Evolutionary conservation across 2,797 vertebrate species (phyloP), one percentile per base, ranked within the genome.

Genomic region (Triplophysa bombifrons): DNA sequence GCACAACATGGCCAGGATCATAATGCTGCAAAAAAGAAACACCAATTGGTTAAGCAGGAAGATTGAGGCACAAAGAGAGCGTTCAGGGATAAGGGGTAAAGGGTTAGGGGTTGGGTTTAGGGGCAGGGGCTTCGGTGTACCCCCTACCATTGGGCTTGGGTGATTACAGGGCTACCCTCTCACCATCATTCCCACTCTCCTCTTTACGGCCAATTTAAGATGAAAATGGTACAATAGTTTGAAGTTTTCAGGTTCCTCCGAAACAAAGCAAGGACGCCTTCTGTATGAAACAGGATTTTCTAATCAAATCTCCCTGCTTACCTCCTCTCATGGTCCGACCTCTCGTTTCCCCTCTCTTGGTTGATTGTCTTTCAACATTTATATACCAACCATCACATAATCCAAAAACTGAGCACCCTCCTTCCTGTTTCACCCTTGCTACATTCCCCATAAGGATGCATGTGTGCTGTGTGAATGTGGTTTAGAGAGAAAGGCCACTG

Each of bases 1-100:
- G 96, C 98, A 99, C 97, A 99, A 99, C 97, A 99, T 98, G 96
- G 96, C 96, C 97, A 96, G 96, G 97, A 95, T 98, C 96, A 99
- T 95, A 98, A 96, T 90, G 95, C 97, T 98, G 97, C 97, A 99
- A 99, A 98, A 99, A 98, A 98, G 96, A 99, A 98, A 99, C 95
- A 99, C 94, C 96, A 97, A 93, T 97, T 96, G 97, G 96, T 99
- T 99, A 99, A 98, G 96, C 94, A 97, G 95, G 95, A 96, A 97
- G 95, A 96, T 95, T 95, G 86, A 96, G 94, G 94, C 94, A 92
- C 93, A 94, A 91, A 95, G 95, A 95, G 90, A 92, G 89, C 89
- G 90, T 66, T 85, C 70, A 65, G 80, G 83, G 81, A 81, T 75
- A 80, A 78, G 84, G 88, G 90, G 85, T 88, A 89, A 86, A 88